Evolutionary conservation across 2,888 invertebrate genomes (phyloP).

Genomic region (Dugesia japonica): DNA sequence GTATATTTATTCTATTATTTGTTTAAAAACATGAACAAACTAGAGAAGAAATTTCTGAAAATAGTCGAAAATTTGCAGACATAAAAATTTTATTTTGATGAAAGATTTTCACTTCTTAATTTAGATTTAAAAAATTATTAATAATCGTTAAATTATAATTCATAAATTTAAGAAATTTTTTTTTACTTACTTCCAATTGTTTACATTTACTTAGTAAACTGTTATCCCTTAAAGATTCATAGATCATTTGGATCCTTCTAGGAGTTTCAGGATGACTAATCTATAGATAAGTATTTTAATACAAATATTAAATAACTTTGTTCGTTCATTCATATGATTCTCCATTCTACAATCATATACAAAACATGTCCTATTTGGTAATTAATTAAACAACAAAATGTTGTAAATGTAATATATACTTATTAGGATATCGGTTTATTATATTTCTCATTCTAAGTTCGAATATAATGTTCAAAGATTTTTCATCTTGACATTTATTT

Average conservation of each 20-base stretch:
- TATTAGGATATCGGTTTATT: background rate
- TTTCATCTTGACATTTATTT: background rate
- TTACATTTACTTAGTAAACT: constrained; percentile 11
- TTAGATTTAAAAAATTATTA: too few relatives aligned
- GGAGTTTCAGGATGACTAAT: background rate
- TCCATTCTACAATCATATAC: constrained; percentile 9
- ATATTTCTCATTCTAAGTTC: background rate
- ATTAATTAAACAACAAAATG: background rate
- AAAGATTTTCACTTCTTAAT: too few relatives aligned
- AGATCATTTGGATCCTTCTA: constrained; percentile 17
- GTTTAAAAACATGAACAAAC: too few relatives aligned
- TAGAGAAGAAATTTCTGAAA: too few relatives aligned
- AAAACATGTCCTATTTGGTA: background rate
- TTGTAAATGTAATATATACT: background rate
- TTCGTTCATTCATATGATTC: constrained; percentile 2
- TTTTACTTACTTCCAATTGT: background rate
- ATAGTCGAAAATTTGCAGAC: too few relatives aligned
- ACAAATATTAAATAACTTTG: background rate
- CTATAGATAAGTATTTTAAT: background rate
- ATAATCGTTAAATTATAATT: too few relatives aligned
- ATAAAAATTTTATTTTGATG: too few relatives aligned
- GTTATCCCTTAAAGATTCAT: background rate
- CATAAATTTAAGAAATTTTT: too few relatives aligned
- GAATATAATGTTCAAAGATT: background rate
- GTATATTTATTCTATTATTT: too few relatives aligned